Percentiles rank a stretch among this genome's conserved stretches.
phyloP scores from a whole-genome alignment of 2,888 invertebrate species.

The Eupithecia vulgata region DNA sequence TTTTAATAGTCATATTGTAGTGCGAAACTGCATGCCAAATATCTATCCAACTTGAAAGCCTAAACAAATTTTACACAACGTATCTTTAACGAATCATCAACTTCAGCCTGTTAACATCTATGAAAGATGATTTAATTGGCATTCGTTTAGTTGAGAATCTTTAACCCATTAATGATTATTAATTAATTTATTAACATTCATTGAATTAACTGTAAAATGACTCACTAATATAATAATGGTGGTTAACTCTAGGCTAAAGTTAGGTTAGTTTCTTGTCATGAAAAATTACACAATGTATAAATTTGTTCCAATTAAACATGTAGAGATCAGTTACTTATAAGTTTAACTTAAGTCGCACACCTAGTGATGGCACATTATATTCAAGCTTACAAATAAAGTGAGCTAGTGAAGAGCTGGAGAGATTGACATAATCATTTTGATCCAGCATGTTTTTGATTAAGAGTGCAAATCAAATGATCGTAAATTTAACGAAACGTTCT shows the following conservation, averaged over 20 bases:
- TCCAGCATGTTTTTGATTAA: slow-evolving; percentile 69
- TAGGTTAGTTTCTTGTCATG: background rate
- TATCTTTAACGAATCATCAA: background rate
- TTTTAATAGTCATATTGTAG: background rate
- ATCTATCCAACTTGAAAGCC: background rate
- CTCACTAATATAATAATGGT: too few species aligned
- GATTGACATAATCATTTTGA: slow-evolving; percentile 65
- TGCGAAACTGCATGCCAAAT: background rate
- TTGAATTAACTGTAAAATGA: background rate
- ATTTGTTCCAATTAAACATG: too few species aligned
- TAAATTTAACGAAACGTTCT: slow-evolving; percentile 69
- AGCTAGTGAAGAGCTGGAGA: slow-evolving; percentile 51
- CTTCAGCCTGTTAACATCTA: background rate
- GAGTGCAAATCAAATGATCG: slow-evolving; percentile 76
- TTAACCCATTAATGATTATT: background rate
- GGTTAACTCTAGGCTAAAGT: background rate
- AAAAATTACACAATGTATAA: background rate
- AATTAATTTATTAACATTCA: background rate
- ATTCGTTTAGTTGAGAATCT: background rate
- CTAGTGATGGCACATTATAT: background rate
- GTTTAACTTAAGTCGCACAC: background rate
- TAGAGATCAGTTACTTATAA: background rate
- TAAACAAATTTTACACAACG: background rate
- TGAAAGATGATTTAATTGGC: background rate
- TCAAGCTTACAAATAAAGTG: background rate